Base-by-base conservation (phyloP, 2,888 invertebrate species). In the Cordilura impudica region DNA sequence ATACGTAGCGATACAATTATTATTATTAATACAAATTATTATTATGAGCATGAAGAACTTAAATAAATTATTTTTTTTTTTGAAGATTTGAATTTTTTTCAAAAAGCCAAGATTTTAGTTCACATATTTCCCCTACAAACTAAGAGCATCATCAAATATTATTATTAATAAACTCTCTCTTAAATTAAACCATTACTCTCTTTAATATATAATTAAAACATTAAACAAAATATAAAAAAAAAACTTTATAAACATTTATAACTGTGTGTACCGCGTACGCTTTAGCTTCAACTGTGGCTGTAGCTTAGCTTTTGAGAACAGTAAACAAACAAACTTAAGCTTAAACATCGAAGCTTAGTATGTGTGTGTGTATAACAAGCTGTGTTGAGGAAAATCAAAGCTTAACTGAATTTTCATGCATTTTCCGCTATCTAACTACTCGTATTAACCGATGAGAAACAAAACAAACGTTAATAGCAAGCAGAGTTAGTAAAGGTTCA, bases 401-500 rank as follows among this genome's bases (percentile, higher is more conserved):
- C 78, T 76, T 70, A 35, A 21, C 35, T 29, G 8, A 65, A 78
- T 78, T 78, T 78, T 70, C 78, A 60, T 78, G 47, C 35, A 74
- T 23, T 78, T 78, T 78, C 70, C 70, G 29, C 45, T 18, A 58
- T 10, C 49, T n/a, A n/a, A 60, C 66, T 74, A 53, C 23, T 67
- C 51, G 14, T 67, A 45, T 45, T 60, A 45, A 73, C 43, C 21
- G 54, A 69, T 63, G 79, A 75, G 75, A 67, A 58, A 73, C 53
- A 56, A 60, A 74, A 54, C 43, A 56, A 63, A 75, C 66, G 66
- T 63, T 35, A 56, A 23, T 70, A n/a, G 43, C 35, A 63, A 61
- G 14, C 49, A 47, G 47, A 61, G 67, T 79, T 75, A 79, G 75
- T 75, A 72, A 75, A 67, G 75, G 75, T 79, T 75, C 71, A 75